phyloP scores from a whole-genome alignment of 2,888 invertebrate genomes.

The Eurytoma adleriae region DNA sequence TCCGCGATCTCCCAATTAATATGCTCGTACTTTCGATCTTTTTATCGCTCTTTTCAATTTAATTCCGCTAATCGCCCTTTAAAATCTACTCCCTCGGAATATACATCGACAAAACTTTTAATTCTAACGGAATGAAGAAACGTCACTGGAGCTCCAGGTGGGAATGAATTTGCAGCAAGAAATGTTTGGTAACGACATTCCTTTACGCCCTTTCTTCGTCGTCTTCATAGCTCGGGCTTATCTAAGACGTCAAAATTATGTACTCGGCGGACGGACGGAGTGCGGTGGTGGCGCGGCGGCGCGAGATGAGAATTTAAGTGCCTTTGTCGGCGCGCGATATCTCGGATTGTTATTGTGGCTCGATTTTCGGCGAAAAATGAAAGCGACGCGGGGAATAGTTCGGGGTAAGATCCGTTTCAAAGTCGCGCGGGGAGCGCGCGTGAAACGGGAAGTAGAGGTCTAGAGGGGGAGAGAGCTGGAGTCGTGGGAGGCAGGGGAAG shows the following conservation, averaged over 20 bases:
- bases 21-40: no score
- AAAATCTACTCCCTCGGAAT: background rate
- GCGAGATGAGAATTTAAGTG: conserved; percentile 29
- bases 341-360: conserved; percentile 32
- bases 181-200: conserved; percentile 10
- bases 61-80: no score
- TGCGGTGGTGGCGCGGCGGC: conserved; percentile 7
- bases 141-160: no score
- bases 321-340: conserved; percentile 39
- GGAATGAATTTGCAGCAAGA: no score
- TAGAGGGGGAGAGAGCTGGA: conserved; percentile 25
- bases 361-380: conserved; percentile 14
- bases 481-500: background rate
- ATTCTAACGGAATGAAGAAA: background rate
- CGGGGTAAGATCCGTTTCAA: conserved; percentile 56
- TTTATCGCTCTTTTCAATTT: no score
- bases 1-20: background rate
- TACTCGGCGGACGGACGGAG: conserved; percentile 53
- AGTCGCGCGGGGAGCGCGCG: conserved; percentile 39
- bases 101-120: no score
- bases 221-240: conserved; percentile 61
- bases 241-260: conserved; percentile 66
- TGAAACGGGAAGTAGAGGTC: background rate
- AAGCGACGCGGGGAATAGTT: background rate
- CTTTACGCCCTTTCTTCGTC: background rate